Evolutionary conservation across 2,113 vertebrate species (phyloP), one percentile per base, ranked within the genome.

Genomic region (Pluvialis apricaria): DNA sequence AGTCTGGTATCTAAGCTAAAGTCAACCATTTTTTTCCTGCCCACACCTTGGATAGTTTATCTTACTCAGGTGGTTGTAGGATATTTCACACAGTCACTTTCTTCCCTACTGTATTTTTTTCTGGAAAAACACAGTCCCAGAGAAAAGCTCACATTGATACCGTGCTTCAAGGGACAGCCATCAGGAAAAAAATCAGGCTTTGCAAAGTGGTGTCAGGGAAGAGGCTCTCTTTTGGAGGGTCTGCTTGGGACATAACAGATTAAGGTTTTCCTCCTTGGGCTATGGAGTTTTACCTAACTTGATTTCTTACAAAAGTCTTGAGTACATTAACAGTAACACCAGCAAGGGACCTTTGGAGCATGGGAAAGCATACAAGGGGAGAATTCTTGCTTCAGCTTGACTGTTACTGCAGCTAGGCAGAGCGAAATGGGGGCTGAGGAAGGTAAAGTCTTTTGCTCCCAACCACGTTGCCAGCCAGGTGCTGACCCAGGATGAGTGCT

Each of bases 361-460:
- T 0, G 0, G 28, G 25, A 15, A 82, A 76, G 15, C 4, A 22
- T 16, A 49, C 11, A 32, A 47, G 5, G 5, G 16, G 3, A 69
- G 22, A 66, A 22, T 17, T 40, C 22, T 64, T 64, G 17, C 18
- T 91, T n/a, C 65, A 57, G 12, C 13, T 19, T 57, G 13, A 21
- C 32, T 51, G 13, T 55, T 19, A 25, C 32, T 58, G 76, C n/a
- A 47, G 13, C 20, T 71, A n/a, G 16, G 3, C 21, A n/a, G 5
- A 7, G 49, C n/a, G 29, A 75, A 29, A 25, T 22, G n/a, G 8
- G 24, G 10, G 7, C 11, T 21, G 51, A 6, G n/a, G 17, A 49
- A 70, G 6, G 18, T 14, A 25, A 92, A 78, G 1, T 17, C 15
- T 62, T 89, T 55, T 76, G 3, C 6, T 85, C 7, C 28, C 13